These are phyloP conservation scores for Tachyglossus aculeatus DNA, from an alignment of 2,797 vertebrate species.

Conservation along the genomic window DNA sequence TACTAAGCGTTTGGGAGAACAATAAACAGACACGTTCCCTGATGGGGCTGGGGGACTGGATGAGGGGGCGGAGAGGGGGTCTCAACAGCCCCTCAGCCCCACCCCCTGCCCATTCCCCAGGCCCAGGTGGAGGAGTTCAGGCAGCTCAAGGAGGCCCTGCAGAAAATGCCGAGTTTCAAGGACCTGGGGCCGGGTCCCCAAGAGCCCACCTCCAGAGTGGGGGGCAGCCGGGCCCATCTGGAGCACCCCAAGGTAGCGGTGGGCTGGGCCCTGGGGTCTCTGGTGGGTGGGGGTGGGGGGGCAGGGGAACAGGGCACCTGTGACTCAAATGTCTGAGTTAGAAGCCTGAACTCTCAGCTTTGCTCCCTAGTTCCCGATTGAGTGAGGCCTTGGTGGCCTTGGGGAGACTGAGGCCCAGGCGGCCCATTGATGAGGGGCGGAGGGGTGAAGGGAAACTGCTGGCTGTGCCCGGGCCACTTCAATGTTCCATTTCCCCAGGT, in stretches of 20 bases:
- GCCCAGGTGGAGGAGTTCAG: constrained; percentile 74
- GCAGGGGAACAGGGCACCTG: too few relatives aligned
- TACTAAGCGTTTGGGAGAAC: too few relatives aligned
- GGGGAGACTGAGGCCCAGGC: background rate
- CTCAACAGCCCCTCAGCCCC: background rate
- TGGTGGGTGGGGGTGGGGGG: background rate
- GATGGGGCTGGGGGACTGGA: background rate
- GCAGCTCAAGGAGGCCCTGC: constrained; percentile 71
- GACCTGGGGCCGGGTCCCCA: constrained; percentile 16
- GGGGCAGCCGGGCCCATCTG: constrained; percentile 26
- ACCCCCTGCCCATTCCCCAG: constrained; percentile 31
- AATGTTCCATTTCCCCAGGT: background rate
- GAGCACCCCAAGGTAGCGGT: constrained; percentile 49
- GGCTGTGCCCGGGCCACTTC: background rate
- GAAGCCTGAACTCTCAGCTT: background rate
- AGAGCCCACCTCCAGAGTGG: constrained; percentile 17
- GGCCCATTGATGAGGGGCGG: too few relatives aligned
- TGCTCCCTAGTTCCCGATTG: constrained; percentile 21
- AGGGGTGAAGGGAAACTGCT: background rate
- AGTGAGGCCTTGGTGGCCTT: background rate
- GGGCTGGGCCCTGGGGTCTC: background rate
- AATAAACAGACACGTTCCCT: too few relatives aligned
- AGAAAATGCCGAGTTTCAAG: constrained; percentile 74
- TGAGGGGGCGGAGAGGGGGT: background rate
- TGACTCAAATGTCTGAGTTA: too few relatives aligned